Percentiles rank a stretch among this genome's conserved stretches.
phyloP scores from a whole-genome alignment of 2,888 invertebrate species.

The Drosophila monieri region DNA sequence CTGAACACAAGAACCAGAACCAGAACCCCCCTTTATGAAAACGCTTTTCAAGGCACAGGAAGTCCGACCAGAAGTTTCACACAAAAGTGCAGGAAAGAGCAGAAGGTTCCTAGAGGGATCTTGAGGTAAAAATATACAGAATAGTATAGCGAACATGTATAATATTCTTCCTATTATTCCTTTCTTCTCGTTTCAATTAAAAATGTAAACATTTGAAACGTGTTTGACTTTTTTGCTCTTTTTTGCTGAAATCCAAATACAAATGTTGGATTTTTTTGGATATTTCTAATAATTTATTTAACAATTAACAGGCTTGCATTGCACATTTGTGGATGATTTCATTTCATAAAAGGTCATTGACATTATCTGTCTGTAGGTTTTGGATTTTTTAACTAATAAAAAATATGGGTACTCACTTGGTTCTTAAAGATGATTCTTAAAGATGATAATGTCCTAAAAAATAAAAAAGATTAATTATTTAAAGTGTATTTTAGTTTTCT shows the following conservation, averaged over 20 bases:
- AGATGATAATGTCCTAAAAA: neutral
- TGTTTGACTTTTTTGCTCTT: neutral
- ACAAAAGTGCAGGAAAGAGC: neutral
- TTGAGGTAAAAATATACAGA: neutral
- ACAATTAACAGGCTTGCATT: neutral
- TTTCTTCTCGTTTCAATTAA: neutral
- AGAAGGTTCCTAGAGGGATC: neutral
- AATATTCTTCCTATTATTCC: neutral
- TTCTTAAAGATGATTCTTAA: neutral
- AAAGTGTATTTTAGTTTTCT: too few species aligned
- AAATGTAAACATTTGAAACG: neutral
- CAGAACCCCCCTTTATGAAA: slow-evolving; percentile 11
- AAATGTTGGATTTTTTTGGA: neutral
- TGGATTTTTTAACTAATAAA: neutral
- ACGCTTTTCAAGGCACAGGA: slow-evolving; percentile 23
- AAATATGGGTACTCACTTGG: neutral
- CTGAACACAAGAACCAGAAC: slow-evolving; percentile 32
- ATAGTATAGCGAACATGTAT: too few species aligned
- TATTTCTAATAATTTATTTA: neutral
- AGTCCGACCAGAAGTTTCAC: slow-evolving; percentile 20
- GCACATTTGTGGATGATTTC: neutral
- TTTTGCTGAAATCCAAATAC: neutral
- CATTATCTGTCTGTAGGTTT: neutral
- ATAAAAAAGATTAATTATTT: neutral
- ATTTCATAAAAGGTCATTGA: neutral